A percentile compares a stretch with the other conserved stretches of the same genome.
Conservation (phyloP, 2,888 invertebrate species). For the Geophilus truncorum region DNA sequence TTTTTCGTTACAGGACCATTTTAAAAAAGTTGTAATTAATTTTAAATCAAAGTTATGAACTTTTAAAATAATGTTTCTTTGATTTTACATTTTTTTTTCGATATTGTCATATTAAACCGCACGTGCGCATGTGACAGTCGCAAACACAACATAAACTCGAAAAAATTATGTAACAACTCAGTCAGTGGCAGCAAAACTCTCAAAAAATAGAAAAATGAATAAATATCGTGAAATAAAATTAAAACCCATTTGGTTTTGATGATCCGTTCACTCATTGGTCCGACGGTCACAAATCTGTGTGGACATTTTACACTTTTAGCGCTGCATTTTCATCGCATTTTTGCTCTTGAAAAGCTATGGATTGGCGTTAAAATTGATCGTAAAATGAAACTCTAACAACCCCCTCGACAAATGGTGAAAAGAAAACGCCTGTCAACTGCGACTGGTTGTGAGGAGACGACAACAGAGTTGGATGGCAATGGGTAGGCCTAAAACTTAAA, state of each 20-base stretch:
- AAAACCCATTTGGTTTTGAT: constrained; percentile 1
- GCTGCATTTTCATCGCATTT: background rate
- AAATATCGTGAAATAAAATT: background rate
- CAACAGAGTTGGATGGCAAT: constrained; percentile 13
- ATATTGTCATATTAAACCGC: no score
- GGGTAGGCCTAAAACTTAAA: constrained; percentile 4
- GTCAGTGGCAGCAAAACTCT: background rate
- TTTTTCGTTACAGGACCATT: no score
- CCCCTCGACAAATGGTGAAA: constrained; percentile 35
- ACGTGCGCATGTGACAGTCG: background rate
- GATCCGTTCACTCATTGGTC: constrained; percentile 25
- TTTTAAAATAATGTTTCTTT: no score
- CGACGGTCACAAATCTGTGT: constrained; percentile 24
- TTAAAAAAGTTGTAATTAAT: no score
- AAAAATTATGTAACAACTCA: background rate
- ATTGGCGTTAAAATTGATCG: background rate
- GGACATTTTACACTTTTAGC: constrained; percentile 6
- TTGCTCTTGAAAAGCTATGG: background rate
- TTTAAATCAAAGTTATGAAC: no score
- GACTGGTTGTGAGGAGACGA: constrained; percentile 25
- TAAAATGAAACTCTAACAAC: constrained; percentile 17
- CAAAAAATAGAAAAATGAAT: background rate
- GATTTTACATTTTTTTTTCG: no score
- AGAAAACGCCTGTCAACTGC: constrained; percentile 34
- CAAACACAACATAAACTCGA: background rate